Base-by-base conservation (phyloP, 2,113 vertebrate species). In the Xiphophorus couchianus region DNA sequence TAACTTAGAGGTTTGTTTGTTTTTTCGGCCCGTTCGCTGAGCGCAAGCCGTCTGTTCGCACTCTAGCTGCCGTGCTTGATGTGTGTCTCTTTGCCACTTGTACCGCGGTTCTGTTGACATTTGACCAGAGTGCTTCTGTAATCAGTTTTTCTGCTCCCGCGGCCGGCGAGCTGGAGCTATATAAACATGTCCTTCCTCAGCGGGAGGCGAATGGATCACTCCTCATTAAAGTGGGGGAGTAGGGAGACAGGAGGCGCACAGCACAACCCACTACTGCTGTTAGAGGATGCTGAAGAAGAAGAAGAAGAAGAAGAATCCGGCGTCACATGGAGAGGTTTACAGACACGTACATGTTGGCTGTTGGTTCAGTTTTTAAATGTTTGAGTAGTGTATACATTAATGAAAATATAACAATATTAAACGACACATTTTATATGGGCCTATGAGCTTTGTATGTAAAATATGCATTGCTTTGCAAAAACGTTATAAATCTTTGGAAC, bases 151-250 rank as follows among this genome's bases (percentile, higher is more conserved):
- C 90, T 90, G 73, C 75, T 82, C 87, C 83, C 37, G 68, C 88
- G 91, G 88, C 89, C 91, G 89, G 80, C 63, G 87, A 92, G 90
- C 85, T 71, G 84, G 88, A 93, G 87, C 90, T 93, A 88, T 90
- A 90, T 92, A 93, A 93, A 94, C 93, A 93, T 78, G 87, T 92
- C 87, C 73, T 90, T 93, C 84, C 90, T 90, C 91, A 74, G 62
- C 69, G 66, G 89, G 87, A 92, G 88, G 89, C 78, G 77, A 90
- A 90, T 80, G 89, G 88, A 93, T 93, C 89, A 86, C 84, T 93
- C 90, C 86, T 91, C 83, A 88, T 93, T 91, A 93, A 73, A 1
- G 76, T 37, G 25, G 77, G 48, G 29, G 85, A 66, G 80, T 67
- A 69, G 78, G 64, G 69, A 86, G 85, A 84, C 37, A 62, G 74